A percentile compares a stretch with the other conserved stretches of the same genome.
Evolutionary conservation across 2,888 invertebrate species (phyloP).

Genomic region (Ypsolopha scabrella): DNA sequence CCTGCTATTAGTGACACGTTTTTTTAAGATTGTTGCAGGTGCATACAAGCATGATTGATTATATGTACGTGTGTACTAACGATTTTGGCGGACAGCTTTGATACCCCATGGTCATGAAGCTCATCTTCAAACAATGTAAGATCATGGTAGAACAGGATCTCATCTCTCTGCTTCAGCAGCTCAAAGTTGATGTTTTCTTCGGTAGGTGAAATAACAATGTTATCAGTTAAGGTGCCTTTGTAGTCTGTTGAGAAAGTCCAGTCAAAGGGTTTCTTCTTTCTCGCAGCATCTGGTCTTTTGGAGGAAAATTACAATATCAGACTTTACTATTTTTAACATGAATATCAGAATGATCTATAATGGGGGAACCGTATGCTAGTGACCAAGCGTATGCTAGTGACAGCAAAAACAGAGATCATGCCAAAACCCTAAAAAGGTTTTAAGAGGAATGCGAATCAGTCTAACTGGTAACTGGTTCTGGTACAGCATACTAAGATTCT

Average conservation of each 20-base stretch:
- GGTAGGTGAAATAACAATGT: constrained; percentile 72
- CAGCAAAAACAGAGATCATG: too few relatives aligned
- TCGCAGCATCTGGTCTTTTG: constrained; percentile 77
- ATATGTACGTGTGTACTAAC: constrained; percentile 66
- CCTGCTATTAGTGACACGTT: too few relatives aligned
- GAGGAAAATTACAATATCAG: too few relatives aligned
- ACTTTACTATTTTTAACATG: too few relatives aligned
- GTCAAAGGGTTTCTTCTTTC: constrained; percentile 91
- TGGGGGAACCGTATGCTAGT: too few relatives aligned
- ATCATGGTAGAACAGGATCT: constrained; percentile 95
- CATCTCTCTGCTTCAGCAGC: constrained; percentile 87
- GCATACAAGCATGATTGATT: not conserved
- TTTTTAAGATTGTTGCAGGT: not conserved
- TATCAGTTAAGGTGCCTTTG: constrained; percentile 79
- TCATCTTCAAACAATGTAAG: constrained; percentile 97
- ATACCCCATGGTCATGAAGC: constrained; percentile 96
- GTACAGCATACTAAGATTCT: too few relatives aligned
- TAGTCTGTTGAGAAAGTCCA: constrained; percentile 98
- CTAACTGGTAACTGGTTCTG: too few relatives aligned
- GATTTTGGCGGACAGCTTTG: constrained; percentile 92
- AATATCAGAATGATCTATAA: too few relatives aligned
- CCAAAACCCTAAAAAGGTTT: too few relatives aligned
- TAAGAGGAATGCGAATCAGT: not conserved
- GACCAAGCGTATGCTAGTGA: too few relatives aligned
- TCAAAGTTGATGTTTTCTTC: constrained; percentile 88